Conservation (phyloP, 2,113 vertebrate species). For the Pan troglodytes region NHGRI_mPanTro3-v2.1_pri NC_072401.2:48642001-48642500, state of each 20-base stretch:
- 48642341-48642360: neutral
- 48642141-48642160: too few relatives aligned
- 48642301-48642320: neutral
- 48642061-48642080: neutral
- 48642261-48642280: neutral
- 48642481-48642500: neutral
- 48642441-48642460: neutral
- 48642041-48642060: neutral
- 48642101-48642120: neutral
- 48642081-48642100: neutral
- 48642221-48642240: neutral
- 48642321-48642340: neutral
- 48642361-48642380: neutral
- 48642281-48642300: neutral
- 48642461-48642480: neutral
- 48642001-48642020: fast-evolving
- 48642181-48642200: neutral
- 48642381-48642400: neutral
- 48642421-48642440: neutral
- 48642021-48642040: neutral
- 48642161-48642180: fast-evolving
- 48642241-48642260: neutral
- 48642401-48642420: neutral
- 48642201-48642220: neutral
- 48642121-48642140: neutral